Conservation (phyloP, 2,888 invertebrate species). For the Drosophila differens region DNA sequence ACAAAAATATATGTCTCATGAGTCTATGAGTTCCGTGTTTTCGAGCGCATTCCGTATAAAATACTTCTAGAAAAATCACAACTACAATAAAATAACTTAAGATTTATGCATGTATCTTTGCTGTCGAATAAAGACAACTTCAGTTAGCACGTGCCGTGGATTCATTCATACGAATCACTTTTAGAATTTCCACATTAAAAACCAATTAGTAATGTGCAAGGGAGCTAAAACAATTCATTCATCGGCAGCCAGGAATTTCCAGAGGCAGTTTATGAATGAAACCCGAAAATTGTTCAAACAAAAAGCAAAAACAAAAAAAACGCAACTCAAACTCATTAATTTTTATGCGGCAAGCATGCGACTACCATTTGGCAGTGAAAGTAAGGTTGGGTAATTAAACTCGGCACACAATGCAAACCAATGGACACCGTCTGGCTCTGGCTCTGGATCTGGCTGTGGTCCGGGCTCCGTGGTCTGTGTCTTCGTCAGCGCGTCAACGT, state of each 20-base stretch:
- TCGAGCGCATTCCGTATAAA: not conserved
- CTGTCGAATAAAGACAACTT: not conserved
- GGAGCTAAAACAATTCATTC: slow-evolving; percentile 55
- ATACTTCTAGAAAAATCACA: not conserved
- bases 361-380: slow-evolving; percentile 68
- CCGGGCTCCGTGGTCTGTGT: slow-evolving; percentile 15
- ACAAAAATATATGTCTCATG: not conserved
- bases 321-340: slow-evolving; percentile 63
- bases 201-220: slow-evolving; percentile 45
- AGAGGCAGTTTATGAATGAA: slow-evolving; percentile 66
- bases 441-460: slow-evolving; percentile 1
- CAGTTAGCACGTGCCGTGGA: slow-evolving; percentile 9
- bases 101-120: not conserved
- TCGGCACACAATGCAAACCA: slow-evolving; percentile 32
- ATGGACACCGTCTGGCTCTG: slow-evolving; percentile 50
- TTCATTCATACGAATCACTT: slow-evolving; percentile 5
- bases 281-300: slow-evolving; percentile 4
- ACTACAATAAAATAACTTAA: not conserved
- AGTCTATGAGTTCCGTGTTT: not conserved
- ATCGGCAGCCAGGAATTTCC: slow-evolving; percentile 63
- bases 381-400: slow-evolving; percentile 70
- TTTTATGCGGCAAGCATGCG: slow-evolving; percentile 56
- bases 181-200: slow-evolving; percentile 67
- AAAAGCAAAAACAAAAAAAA: slow-evolving; percentile 4
- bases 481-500: slow-evolving; percentile 28